Evolutionary conservation across 2,888 invertebrate species (phyloP).

Genomic region (Prosapia bicincta): DNA sequence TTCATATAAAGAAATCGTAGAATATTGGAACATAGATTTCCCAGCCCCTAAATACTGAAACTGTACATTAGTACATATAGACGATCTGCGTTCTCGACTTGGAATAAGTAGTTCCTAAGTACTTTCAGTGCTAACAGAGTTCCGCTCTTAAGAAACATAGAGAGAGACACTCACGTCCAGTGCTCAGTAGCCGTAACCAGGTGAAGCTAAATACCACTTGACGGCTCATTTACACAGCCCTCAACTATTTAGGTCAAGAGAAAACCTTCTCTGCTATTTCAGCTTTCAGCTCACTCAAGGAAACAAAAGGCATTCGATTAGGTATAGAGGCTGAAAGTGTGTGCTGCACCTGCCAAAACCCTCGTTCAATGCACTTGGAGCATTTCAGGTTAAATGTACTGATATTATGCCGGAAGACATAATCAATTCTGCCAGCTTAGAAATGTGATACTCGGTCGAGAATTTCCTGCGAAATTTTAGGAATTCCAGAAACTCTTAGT

Average conservation of each 20-base stretch:
- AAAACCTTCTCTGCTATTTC: background rate
- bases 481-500: no score
- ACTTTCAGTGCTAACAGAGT: background rate
- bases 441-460: no score
- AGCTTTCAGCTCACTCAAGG: background rate
- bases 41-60: no score
- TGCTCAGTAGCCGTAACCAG: background rate
- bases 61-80: no score
- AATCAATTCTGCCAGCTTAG: no score
- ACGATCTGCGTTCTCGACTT: no score
- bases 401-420: no score
- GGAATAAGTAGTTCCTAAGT: no score
- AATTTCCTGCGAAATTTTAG: no score
- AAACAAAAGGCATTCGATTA: background rate
- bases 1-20: no score
- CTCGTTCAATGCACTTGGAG: background rate
- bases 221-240: background rate
- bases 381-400: no score
- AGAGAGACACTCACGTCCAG: background rate
- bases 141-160: background rate
- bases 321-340: background rate
- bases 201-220: background rate
- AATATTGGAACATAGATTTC: no score
- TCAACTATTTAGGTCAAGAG: background rate
- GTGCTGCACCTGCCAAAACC: background rate